Percentiles rank a stretch among this genome's conserved stretches.
These are phyloP conservation scores for Bungarus multicinctus DNA, from an alignment of 2,113 vertebrate genomes.

Conservation along the genomic window DNA sequence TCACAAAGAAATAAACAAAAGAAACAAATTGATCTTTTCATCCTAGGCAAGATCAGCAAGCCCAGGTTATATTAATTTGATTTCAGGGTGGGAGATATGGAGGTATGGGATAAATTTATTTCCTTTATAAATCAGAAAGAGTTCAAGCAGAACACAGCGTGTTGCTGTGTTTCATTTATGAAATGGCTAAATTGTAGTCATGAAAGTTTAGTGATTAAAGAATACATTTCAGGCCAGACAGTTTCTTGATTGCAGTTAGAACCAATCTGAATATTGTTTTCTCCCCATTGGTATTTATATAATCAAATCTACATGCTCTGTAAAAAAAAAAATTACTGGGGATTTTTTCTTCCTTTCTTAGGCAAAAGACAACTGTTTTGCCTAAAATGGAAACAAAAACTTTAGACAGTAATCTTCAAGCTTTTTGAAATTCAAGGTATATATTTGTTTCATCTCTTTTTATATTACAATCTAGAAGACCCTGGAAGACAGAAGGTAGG, in stretches of 20 bases:
- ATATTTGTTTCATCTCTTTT: not conserved
- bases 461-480: not conserved
- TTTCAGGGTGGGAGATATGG: not conserved
- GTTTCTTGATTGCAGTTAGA: not conserved
- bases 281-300: not conserved
- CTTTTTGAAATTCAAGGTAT: not conserved
- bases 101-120: not conserved
- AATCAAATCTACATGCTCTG: not conserved
- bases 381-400: not conserved
- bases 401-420: not conserved
- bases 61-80: not conserved
- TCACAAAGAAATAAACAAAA: not conserved
- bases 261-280: not conserved
- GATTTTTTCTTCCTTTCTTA: not conserved
- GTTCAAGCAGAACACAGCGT: not conserved
- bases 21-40: not conserved
- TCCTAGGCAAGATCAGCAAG: not conserved
- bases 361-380: not conserved
- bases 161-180: rapidly evolving
- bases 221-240: not conserved
- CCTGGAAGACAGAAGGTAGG: not conserved
- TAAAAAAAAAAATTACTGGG: not conserved
- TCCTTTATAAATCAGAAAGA: not conserved
- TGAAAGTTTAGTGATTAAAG: not conserved
- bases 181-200: not conserved